Percentiles rank a stretch among this genome's conserved stretches.
Evolutionary conservation across 2,113 vertebrate species (phyloP).

Genomic region (Hypanus sabinus): DNA sequence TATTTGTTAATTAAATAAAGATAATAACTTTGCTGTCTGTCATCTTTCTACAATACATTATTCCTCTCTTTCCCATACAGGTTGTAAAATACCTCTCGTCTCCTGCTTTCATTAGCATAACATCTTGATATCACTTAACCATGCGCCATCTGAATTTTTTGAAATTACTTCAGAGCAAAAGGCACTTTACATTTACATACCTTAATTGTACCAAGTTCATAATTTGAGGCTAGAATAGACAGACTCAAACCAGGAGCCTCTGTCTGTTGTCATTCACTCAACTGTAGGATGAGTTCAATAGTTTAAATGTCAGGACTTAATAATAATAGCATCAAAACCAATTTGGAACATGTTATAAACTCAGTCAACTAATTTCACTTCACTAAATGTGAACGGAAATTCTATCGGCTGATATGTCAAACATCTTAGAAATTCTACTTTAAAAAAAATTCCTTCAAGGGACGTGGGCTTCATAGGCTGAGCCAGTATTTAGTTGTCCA

Average conservation of each 20-base stretch:
- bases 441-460: neutral
- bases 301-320: neutral
- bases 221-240: neutral
- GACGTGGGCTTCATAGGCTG: no score
- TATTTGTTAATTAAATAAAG: neutral
- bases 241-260: neutral
- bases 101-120: neutral
- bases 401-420: neutral
- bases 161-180: neutral
- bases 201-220: neutral
- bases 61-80: neutral
- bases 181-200: neutral
- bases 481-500: no score
- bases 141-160: neutral
- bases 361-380: neutral
- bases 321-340: neutral
- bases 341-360: neutral
- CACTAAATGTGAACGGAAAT: neutral
- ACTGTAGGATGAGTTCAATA: no score
- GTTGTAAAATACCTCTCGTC: neutral
- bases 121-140: neutral
- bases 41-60: neutral
- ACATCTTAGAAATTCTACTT: neutral
- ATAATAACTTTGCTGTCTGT: neutral
- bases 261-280: neutral